Percentiles rank a stretch among this genome's conserved stretches.
These are phyloP conservation scores for Deilephila elpenor DNA, from an alignment of 2,888 invertebrate genomes.

Conservation along the genomic window DNA sequence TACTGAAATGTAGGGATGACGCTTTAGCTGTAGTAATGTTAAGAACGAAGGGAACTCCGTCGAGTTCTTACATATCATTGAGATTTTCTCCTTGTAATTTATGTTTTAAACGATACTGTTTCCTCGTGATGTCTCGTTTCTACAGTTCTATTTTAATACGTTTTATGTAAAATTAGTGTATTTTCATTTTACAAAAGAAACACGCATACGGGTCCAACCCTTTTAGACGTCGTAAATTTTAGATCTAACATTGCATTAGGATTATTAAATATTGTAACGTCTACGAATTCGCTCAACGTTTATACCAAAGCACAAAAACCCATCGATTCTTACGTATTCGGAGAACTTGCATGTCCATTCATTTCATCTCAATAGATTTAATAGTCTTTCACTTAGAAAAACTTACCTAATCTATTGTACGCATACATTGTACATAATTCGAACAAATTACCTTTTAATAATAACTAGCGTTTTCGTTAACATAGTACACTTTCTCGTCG, in stretches of 20 bases:
- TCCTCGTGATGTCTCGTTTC: constrained; percentile 63
- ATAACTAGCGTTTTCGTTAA: constrained; percentile 26
- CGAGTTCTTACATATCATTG: constrained; percentile 84
- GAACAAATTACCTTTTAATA: constrained; percentile 45
- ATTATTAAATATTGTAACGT: constrained; percentile 78
- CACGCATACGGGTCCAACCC: constrained; percentile 84
- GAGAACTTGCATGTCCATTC: constrained; percentile 74
- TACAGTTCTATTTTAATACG: constrained; percentile 69
- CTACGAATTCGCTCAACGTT: constrained; percentile 82
- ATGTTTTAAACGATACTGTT: constrained; percentile 62
- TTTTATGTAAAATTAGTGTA: constrained; percentile 57
- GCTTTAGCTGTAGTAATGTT: constrained; percentile 77
- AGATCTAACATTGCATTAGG: constrained; percentile 81
- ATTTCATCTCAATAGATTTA: constrained; percentile 77
- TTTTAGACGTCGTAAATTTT: constrained; percentile 78
- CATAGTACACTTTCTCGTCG: constrained; percentile 45
- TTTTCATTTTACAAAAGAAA: constrained; percentile 73
- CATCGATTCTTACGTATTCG: constrained; percentile 81
- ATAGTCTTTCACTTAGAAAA: constrained; percentile 82
- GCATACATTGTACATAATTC: constrained; percentile 53
- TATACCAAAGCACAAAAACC: constrained; percentile 85
- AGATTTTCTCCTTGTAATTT: constrained; percentile 82
- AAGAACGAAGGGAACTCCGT: constrained; percentile 77
- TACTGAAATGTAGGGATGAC: constrained; percentile 73
- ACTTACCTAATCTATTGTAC: constrained; percentile 78